Evolutionary conservation across 2,797 vertebrate genomes (phyloP).

Genomic region (Peromyscus melanophrys): DNA sequence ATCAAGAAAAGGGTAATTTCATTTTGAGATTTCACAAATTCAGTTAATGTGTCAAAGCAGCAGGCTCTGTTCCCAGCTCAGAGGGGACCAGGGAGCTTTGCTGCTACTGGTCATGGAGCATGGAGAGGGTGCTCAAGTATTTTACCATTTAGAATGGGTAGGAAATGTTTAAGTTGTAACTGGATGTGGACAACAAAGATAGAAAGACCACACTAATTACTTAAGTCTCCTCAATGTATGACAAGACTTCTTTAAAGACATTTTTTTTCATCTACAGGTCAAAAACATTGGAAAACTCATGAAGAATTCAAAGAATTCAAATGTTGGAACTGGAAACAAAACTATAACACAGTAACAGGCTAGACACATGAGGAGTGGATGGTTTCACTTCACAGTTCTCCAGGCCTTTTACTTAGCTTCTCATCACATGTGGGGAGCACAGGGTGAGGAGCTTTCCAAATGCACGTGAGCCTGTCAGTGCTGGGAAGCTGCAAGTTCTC

Average conservation of each 20-base stretch:
- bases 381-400: neutral
- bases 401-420: neutral
- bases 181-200: neutral
- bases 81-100: neutral
- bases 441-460: neutral
- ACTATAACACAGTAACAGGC: neutral
- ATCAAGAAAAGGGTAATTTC: conserved; percentile 12
- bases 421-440: neutral
- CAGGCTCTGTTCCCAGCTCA: neutral
- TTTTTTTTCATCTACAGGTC: neutral
- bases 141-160: neutral
- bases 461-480: neutral
- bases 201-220: conserved; percentile 4
- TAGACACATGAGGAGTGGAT: neutral
- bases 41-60: conserved; percentile 21
- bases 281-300: neutral
- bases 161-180: neutral
- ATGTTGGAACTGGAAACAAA: neutral
- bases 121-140: neutral
- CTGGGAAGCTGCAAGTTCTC: neutral
- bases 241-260: conserved; percentile 3
- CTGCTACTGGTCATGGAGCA: neutral
- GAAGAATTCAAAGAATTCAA: neutral
- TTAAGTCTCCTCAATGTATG: neutral
- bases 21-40: conserved; percentile 30